Evolutionary conservation across 2,113 vertebrate species (phyloP), one percentile per base, ranked within the genome.

Genomic region (Eurypyga helias): DNA sequence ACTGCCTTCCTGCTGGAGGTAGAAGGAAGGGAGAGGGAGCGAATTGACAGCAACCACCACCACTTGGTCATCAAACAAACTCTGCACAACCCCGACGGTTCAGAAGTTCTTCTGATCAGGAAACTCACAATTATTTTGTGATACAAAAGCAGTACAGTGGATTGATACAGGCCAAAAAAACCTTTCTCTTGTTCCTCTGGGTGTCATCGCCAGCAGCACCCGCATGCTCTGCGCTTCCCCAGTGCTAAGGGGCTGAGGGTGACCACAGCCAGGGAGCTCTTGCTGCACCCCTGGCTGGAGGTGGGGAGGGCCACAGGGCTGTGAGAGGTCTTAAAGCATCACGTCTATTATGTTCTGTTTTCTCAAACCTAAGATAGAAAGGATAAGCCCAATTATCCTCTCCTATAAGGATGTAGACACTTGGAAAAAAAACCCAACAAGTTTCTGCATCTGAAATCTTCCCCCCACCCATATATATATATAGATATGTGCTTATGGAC

Each of bases 241-340:
- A 20, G 17, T 13, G 10, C 38, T 36, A 10, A 52, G n/a, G 57
- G 6, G 5, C 12, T 46, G 61, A 67, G 2, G 20, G 1, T 67
- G 25, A 16, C 11, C 45, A 49, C 89, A 78, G 55, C 9, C 54
- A 38, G 3, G 26, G 17, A 67, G 19, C 10, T 70, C 36, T 73
- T 1, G 0, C 14, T 13, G 8, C 11, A 25, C 10, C 10, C 3
- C 33, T 48, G 46, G 48, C 10, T 41, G 41, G 41, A 41, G 41
- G 41, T 41, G 41, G 17, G 75, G 48, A 7, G 4, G 24, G 17
- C 38, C 38, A 55, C 2, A 58, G 57, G 48, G 10, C 31, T 66
- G 7, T n/a, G 28, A 62, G 33, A 72, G 18, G 26, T 71, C 60
- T 66, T 43, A 36, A 81, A 89, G 17, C 16, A 76, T 13, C 28